A percentile compares a stretch with the other conserved stretches of the same genome.
Evolutionary conservation across 2,113 vertebrate genomes (phyloP).

Genomic region (Polypterus bichir): DNA sequence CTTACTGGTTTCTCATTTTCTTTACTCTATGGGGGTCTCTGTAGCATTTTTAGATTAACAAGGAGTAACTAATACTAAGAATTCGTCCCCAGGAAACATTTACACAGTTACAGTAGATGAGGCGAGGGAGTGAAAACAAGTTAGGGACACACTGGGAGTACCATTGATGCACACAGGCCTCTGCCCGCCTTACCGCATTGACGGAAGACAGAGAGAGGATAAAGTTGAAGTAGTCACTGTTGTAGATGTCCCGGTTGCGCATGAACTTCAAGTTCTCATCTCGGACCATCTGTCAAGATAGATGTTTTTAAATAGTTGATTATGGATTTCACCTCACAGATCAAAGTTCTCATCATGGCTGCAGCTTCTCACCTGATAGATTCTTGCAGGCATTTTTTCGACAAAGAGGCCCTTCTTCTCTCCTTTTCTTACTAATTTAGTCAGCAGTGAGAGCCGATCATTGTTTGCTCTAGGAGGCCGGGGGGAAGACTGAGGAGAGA

Average conservation of each 20-base stretch:
- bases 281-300: constrained; percentile 71
- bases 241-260: constrained; percentile 96
- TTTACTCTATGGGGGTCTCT: too few species aligned
- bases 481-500: constrained; percentile 92
- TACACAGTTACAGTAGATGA: too few species aligned
- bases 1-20: too few species aligned
- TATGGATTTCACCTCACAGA: too few species aligned
- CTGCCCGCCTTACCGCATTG: constrained; percentile 68
- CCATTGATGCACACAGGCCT: neutral
- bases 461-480: constrained; percentile 86
- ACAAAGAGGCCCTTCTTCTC: constrained; percentile 97
- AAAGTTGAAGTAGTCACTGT: constrained; percentile 96
- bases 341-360: too few species aligned
- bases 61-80: too few species aligned
- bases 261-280: constrained; percentile 97
- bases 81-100: too few species aligned
- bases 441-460: constrained; percentile 87
- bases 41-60: too few species aligned
- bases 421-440: constrained; percentile 88
- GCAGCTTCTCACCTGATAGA: constrained; percentile 71
- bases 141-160: neutral
- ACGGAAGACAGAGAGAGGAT: constrained; percentile 85
- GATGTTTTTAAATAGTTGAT: too few species aligned
- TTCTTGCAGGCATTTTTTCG: constrained; percentile 91
- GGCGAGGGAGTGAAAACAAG: too few species aligned